Evolutionary conservation across 2,113 vertebrate genomes (phyloP).

Genomic region (Chloroceryle aenea): DNA sequence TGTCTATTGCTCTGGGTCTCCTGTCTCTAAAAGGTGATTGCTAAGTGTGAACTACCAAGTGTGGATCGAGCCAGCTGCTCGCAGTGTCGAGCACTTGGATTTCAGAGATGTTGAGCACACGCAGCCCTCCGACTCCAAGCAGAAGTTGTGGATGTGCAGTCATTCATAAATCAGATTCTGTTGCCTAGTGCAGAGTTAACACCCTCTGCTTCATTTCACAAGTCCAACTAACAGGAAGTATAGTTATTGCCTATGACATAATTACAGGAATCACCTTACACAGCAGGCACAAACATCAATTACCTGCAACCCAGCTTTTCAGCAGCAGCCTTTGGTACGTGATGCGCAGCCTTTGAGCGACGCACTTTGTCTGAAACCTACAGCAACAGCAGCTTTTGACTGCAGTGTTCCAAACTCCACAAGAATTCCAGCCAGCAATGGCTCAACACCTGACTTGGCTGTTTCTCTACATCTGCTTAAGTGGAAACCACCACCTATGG

Average conservation of each 20-base stretch:
- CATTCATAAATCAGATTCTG: conserved; percentile 32
- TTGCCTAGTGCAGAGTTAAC: neutral
- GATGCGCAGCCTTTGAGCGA: neutral
- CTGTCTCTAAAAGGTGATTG: neutral
- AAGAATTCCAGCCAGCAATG: neutral
- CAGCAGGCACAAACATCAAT: neutral
- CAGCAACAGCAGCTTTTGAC: neutral
- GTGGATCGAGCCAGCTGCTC: conserved; percentile 14
- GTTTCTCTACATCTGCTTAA: neutral
- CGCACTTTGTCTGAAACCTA: neutral
- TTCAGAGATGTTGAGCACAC: neutral
- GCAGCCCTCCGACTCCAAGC: neutral
- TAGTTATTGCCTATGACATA: neutral
- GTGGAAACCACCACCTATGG: neutral
- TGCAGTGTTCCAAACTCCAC: neutral
- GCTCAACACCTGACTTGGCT: neutral
- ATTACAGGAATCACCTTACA: conserved; percentile 15
- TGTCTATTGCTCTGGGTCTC: neutral
- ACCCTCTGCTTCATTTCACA: neutral
- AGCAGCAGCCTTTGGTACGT: neutral
- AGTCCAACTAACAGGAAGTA: conserved; percentile 16
- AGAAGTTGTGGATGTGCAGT: neutral
- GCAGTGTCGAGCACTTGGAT: neutral
- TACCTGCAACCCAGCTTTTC: conserved; percentile 24
- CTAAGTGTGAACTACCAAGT: neutral